These are phyloP conservation scores for Drosophila falleni DNA, from an alignment of 2,888 invertebrate genomes.

Conservation along the genomic window DNA sequence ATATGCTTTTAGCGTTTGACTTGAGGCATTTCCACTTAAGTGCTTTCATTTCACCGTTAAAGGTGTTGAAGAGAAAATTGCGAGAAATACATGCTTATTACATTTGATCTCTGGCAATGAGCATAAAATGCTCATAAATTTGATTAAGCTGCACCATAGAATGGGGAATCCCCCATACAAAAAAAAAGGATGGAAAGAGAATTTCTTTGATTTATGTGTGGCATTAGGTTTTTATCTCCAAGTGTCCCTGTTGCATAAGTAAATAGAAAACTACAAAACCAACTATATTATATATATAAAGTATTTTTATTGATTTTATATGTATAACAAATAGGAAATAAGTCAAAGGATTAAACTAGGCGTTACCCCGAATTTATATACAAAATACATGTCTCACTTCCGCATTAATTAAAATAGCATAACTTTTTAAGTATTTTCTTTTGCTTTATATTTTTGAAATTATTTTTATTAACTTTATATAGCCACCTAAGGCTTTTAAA, in stretches of 20 bases:
- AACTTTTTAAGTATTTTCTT: not conserved
- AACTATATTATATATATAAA: conserved; percentile 9
- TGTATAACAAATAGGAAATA: conserved; percentile 3
- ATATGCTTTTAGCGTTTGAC: conserved; percentile 76
- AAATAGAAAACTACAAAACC: conserved; percentile 15
- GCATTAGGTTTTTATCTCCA: conserved; percentile 14
- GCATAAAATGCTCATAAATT: conserved; percentile 79
- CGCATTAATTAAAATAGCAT: not conserved
- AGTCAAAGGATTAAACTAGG: not conserved
- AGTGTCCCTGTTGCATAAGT: conserved; percentile 13
- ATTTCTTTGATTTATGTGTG: conserved; percentile 62
- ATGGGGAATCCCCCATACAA: conserved; percentile 9
- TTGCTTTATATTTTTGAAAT: not conserved
- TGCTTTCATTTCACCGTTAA: conserved; percentile 69
- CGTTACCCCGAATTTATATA: conserved; percentile 8
- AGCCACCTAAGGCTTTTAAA: not conserved
- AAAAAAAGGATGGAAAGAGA: conserved; percentile 3
- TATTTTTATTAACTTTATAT: not conserved
- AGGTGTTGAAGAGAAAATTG: conserved; percentile 71
- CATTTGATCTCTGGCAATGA: conserved; percentile 68
- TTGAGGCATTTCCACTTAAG: conserved; percentile 78
- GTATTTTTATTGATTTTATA: conserved; percentile 20
- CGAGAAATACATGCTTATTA: conserved; percentile 70
- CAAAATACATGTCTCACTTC: not conserved
- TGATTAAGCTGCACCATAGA: conserved; percentile 57